phyloP scores from a whole-genome alignment of 2,888 invertebrate species.

The Tridacna crocea region DNA sequence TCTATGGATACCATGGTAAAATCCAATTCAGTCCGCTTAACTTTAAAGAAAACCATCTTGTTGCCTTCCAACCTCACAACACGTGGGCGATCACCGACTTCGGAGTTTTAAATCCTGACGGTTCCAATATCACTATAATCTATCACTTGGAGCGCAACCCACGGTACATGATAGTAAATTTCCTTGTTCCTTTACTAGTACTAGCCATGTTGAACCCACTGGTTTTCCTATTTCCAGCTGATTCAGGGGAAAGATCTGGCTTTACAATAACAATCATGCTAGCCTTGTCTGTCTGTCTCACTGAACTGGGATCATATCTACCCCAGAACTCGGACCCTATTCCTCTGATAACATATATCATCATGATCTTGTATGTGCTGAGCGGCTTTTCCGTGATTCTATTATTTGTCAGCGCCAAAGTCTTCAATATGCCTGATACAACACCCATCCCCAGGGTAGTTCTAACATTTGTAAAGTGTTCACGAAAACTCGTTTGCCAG shows the following conservation, averaged over 20 bases:
- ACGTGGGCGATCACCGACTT: background rate
- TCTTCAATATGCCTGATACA: background rate
- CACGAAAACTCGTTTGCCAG: background rate
- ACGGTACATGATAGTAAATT: background rate
- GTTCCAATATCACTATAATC: background rate
- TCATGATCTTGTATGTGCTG: slow-evolving; percentile 1
- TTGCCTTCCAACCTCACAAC: background rate
- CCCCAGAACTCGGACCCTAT: background rate
- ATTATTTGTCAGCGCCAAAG: background rate
- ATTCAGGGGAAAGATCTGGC: background rate
- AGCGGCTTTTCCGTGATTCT: background rate
- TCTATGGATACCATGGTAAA: background rate
- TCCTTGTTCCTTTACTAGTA: background rate
- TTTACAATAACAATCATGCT: background rate
- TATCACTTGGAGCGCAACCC: background rate
- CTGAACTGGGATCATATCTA: background rate
- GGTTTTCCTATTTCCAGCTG: background rate
- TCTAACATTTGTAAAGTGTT: background rate
- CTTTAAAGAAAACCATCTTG: background rate
- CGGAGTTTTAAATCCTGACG: background rate
- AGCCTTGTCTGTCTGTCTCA: background rate
- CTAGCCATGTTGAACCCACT: background rate
- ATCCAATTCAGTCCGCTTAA: background rate
- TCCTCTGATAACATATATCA: background rate
- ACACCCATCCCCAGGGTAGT: background rate